Evolutionary conservation across 2,113 vertebrate species (phyloP).

Genomic region (Potamarius usumacintae): DNA sequence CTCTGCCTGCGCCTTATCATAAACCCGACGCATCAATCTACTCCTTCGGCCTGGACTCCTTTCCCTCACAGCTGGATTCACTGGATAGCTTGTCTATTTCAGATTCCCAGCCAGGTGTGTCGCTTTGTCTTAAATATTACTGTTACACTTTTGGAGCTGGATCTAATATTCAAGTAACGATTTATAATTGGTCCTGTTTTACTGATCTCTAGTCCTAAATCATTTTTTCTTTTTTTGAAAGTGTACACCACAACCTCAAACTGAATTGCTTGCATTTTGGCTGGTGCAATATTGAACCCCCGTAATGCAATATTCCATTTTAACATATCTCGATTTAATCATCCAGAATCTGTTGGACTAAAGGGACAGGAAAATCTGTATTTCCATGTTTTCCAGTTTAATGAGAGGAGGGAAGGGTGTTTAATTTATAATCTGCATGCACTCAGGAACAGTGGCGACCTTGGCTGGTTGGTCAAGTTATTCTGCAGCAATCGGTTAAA

Average conservation of each 20-base stretch:
- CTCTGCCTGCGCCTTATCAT: constrained; percentile 77
- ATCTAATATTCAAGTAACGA: neutral
- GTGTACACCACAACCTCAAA: neutral
- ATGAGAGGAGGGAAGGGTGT: too few species aligned
- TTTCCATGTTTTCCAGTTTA: too few species aligned
- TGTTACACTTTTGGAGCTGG: neutral
- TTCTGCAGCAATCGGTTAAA: too few species aligned
- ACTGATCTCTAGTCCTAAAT: neutral
- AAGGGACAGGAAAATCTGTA: too few species aligned
- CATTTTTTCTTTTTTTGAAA: neutral
- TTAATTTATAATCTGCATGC: too few species aligned
- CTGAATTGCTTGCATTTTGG: neutral
- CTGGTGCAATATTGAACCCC: neutral
- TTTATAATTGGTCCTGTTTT: neutral
- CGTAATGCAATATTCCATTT: neutral
- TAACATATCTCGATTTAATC: neutral
- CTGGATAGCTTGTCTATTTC: constrained; percentile 82
- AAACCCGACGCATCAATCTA: constrained; percentile 61
- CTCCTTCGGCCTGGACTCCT: constrained; percentile 74
- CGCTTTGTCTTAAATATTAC: neutral
- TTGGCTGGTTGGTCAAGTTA: too few species aligned
- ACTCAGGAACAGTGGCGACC: too few species aligned
- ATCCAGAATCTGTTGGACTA: too few species aligned
- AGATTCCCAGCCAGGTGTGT: constrained; percentile 84
- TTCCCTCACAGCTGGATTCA: constrained; percentile 75